Evolutionary conservation across 1,140 invertebrate species (phyloP).

Genomic region (Aphis gossypii): DNA sequence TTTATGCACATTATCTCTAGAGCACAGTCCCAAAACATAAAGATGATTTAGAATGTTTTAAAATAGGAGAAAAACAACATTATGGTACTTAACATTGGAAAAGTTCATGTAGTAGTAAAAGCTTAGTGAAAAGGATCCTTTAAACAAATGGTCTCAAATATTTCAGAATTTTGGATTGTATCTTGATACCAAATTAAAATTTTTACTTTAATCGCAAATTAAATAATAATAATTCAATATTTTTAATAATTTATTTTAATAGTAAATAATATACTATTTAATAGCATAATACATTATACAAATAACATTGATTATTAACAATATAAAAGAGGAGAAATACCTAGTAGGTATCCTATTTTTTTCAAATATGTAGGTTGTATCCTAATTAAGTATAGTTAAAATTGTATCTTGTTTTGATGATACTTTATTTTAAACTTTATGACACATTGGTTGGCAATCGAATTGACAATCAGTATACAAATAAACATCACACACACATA

Average conservation of each 20-base stretch:
- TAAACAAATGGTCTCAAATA: not conserved
- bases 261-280: no score
- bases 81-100: no score
- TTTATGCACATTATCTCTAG: no score
- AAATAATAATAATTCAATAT: not conserved
- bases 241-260: no score
- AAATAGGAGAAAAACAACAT: no score
- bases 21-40: no score
- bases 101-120: no score
- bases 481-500: not conserved
- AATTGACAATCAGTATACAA: slow-evolving; percentile 35
- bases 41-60: no score
- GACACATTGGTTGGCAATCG: slow-evolving; percentile 46
- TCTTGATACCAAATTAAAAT: not conserved
- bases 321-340: no score
- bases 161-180: not conserved
- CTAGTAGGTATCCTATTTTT: not conserved
- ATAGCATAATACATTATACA: no score
- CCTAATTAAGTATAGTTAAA: slow-evolving; percentile 35
- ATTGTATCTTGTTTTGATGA: slow-evolving; percentile 47
- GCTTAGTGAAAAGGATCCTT: not conserved
- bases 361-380: not conserved
- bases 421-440: slow-evolving; percentile 54
- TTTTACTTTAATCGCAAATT: not conserved
- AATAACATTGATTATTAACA: no score